Evolutionary conservation across 2,113 vertebrate genomes (phyloP), one percentile per base, ranked within the genome.

Genomic region (Poecile atricapillus): DNA sequence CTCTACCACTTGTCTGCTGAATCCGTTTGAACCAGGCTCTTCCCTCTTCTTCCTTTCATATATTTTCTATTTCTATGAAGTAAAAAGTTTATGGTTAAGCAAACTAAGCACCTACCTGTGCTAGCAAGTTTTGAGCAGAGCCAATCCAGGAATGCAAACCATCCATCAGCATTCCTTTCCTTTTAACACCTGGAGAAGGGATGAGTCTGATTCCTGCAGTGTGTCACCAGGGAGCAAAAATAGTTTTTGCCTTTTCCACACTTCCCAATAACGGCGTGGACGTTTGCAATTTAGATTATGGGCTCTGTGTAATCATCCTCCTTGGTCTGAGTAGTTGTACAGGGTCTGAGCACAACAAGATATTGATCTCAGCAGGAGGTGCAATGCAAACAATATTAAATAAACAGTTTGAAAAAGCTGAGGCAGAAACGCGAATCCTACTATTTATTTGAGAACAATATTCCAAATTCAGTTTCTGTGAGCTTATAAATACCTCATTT

Each of bases 401-500:
- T 52, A 84, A 89, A 53, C 21, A 39, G 8, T n/a, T 64, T 75
- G 82, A 76, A 95, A 96, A 94, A 44, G 80, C 88, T 50, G 22
- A 62, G 93, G 68, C 52, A 59, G 77, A 81, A 74, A 44, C 33
- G 23, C 35, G 90, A 91, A 76, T 75, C 25, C 30, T 70, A 15
- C 58, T 71, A 20, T 67, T 74, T 82, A 55, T 97, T 88, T 88
- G 88, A 87, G 68, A 95, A 68, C 47, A 89, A 52, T 93, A 92
- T 94, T 95, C 87, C 59, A 95, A 94, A 96, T 74, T 93, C 68
- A 60, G 64, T 84, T 83, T 76, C 58, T 89, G 69, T 91, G 80
- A 85, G 46, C 31, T 93, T 95, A 90, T 95, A 97, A 98, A 97
- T 93, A 95, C n/a, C 41, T 93, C 69, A 88, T 94, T 96, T 95